Base-by-base conservation (phyloP, 2,113 vertebrate species). In the Rutilus rutilus region DNA sequence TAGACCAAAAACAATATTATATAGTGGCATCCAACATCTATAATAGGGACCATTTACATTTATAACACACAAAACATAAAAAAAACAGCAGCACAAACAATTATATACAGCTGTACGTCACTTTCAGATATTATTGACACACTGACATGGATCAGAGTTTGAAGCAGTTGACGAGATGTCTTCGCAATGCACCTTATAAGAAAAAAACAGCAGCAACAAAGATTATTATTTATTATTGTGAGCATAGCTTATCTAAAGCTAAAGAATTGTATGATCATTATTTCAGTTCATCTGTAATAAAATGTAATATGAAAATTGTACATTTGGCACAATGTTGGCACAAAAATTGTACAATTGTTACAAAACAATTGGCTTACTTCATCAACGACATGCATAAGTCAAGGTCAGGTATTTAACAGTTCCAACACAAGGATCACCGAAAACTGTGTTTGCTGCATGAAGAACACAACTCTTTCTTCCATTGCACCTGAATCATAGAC, bases 141-240 rank as follows among this genome's bases (percentile, higher is more conserved):
- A n/a, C 45, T 27, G 17, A 7, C 86, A 86, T 65, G 71, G 80
- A 83, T 86, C 57, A 82, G 71, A 42, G 17, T 83, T 79, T 14
- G 85, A 82, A 15, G 78, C 85, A 69, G 71, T 2, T 50, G n/a
- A 36, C 78, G 39, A 11, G 39, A 52, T 4, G 50, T 65, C 67
- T 52, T 86, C 4, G 21, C 57, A 82, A 42, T 42, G 71, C 71
- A 77, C 5, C 69, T 82, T 36, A 19, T 60, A 14, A 64, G 19
- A 27, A 62, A 42, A 42, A 9, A 42, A 42, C 42, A 42, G 7
- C 42, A 42, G 42, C 1, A 50, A 50, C 47, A 50, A 15, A 50
- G 47, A 50, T 50, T 50, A 5, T 50, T 50, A 50, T 50, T 21
- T 50, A 59, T 21, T 23, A 59, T 2, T 1, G 3, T 59, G 8